Evolutionary conservation across 2,888 invertebrate species (phyloP).

Genomic region (Galerucella nymphaeae): DNA sequence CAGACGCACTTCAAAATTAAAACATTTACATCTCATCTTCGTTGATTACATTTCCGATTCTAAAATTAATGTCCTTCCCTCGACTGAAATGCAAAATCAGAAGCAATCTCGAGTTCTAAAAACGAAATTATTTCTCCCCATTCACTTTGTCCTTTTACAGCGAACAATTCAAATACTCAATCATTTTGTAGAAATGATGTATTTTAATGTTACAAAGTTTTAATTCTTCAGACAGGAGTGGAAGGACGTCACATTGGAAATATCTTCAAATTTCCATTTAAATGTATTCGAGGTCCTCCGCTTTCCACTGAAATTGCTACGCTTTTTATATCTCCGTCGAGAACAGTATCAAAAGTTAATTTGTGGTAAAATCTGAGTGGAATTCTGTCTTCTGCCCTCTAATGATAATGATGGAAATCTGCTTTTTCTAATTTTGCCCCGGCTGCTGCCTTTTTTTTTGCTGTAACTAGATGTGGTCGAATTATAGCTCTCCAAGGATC

Average conservation of each 20-base stretch:
- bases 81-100: conserved; percentile 63
- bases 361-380: conserved; percentile 65
- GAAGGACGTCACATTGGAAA: conserved; percentile 60
- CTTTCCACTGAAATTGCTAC: conserved; percentile 59
- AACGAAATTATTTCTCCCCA: conserved; percentile 62
- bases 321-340: conserved; percentile 65
- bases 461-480: conserved; percentile 30
- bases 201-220: conserved; percentile 65
- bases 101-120: conserved; percentile 60
- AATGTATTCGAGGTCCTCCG: conserved; percentile 61
- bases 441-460: conserved; percentile 58
- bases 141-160: conserved; percentile 57
- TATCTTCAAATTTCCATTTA: conserved; percentile 64
- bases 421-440: conserved; percentile 52
- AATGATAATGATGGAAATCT: conserved; percentile 60
- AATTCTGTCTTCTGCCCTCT: conserved; percentile 58
- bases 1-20: conserved; percentile 56
- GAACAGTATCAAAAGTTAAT: conserved; percentile 66
- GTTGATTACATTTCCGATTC: conserved; percentile 64
- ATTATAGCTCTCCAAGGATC: conserved; percentile 25
- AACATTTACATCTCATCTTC: conserved; percentile 63
- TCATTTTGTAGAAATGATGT: conserved; percentile 65
- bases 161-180: conserved; percentile 62
- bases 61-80: conserved; percentile 61
- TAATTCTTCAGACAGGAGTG: conserved; percentile 57